Evolutionary conservation across 92 coral and sea anemone genomes (phyloP).

Genomic region (Porites divaricata): DNA sequence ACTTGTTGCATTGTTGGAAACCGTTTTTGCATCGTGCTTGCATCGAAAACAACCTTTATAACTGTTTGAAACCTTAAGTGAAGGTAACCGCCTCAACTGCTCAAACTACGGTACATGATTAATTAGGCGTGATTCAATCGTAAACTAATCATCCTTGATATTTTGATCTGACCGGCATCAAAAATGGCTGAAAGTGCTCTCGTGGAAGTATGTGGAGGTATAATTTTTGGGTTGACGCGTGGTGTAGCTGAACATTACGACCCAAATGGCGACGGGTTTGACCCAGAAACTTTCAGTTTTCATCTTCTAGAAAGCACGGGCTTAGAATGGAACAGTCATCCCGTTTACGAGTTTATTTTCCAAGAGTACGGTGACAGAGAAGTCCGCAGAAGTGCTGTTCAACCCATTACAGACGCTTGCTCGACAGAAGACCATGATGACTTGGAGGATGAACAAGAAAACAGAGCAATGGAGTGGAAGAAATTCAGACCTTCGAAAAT

Average conservation of each 20-base stretch:
- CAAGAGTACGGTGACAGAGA: conserved; percentile 13
- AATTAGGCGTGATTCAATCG: too few relatives aligned
- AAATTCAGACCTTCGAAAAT: conserved; percentile 5
- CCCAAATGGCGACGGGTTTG: neutral
- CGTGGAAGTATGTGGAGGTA: neutral
- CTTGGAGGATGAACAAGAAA: neutral
- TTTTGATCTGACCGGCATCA: neutral
- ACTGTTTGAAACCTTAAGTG: too few relatives aligned
- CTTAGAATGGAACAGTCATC: conserved; percentile 5
- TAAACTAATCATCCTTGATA: too few relatives aligned
- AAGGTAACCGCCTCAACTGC: too few relatives aligned
- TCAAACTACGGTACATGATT: too few relatives aligned
- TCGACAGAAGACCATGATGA: neutral
- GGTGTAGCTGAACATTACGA: conserved; percentile 1
- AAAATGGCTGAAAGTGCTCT: neutral
- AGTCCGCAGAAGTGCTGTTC: neutral
- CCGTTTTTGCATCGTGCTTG: too few relatives aligned
- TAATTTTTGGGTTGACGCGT: neutral
- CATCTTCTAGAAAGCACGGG: conserved; percentile 10
- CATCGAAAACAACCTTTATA: too few relatives aligned
- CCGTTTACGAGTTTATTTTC: neutral
- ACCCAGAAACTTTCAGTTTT: neutral
- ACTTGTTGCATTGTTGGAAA: too few relatives aligned
- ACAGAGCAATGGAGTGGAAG: conserved; percentile 34
- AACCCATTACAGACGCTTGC: neutral